Conservation (phyloP, 2,888 invertebrate species). For the Drymonia ruficornis region DNA sequence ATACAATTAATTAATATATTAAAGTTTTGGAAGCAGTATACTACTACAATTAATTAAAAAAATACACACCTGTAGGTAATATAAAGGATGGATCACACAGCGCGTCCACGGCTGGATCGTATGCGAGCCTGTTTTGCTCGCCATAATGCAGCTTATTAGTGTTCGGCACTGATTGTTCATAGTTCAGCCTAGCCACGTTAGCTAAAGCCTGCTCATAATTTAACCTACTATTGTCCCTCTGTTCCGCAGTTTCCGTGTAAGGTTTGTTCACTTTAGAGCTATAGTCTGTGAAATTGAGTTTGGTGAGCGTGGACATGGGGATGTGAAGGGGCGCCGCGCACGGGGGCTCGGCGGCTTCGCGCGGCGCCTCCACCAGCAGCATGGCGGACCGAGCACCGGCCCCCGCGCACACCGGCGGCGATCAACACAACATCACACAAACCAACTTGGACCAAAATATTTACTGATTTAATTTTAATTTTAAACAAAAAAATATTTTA, state of each 20-base stretch:
- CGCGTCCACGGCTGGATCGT: constrained; percentile 67
- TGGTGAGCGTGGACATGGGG: constrained; percentile 77
- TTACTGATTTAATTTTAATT: constrained; percentile 9
- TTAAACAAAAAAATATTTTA: constrained; percentile 11
- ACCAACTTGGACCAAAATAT: constrained; percentile 30
- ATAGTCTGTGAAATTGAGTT: constrained; percentile 79
- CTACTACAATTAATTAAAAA: neutral
- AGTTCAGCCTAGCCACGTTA: constrained; percentile 67
- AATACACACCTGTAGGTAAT: constrained; percentile 65
- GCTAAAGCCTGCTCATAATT: constrained; percentile 73
- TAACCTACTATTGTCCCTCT: constrained; percentile 64
- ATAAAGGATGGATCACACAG: constrained; percentile 72
- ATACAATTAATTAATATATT: too few relatives aligned
- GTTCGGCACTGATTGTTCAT: constrained; percentile 66
- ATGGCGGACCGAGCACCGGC: constrained; percentile 85
- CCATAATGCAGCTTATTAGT: constrained; percentile 65
- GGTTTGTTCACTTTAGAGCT: constrained; percentile 77
- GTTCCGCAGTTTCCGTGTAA: constrained; percentile 57
- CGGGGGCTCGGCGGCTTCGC: constrained; percentile 89
- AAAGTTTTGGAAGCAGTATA: too few relatives aligned
- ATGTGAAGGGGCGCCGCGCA: constrained; percentile 74
- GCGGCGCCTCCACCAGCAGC: constrained; percentile 91
- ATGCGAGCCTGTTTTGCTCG: constrained; percentile 70
- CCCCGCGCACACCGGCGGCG: constrained; percentile 56
- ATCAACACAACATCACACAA: constrained; percentile 66